Evolutionary conservation across 2,113 vertebrate genomes (phyloP).

Genomic region (Pedionomus torquatus): DNA sequence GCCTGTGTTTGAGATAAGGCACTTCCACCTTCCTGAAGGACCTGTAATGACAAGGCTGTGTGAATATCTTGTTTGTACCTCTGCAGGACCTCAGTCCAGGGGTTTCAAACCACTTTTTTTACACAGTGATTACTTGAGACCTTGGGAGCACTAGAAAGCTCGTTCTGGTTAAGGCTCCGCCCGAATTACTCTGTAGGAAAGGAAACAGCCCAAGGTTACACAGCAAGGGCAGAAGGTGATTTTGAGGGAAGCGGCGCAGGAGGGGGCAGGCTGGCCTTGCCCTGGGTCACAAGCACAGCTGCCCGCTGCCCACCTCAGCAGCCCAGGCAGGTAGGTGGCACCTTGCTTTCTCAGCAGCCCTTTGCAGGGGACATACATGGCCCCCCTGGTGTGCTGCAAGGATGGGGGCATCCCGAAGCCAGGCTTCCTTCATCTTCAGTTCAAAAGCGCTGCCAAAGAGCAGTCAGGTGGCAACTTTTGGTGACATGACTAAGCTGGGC

Average conservation of each 20-base stretch:
- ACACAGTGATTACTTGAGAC: not conserved
- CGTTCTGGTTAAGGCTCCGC: not conserved
- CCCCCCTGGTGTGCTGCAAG: rapidly evolving
- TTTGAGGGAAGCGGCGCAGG: not conserved
- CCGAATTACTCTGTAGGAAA: not conserved
- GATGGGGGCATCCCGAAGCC: not conserved
- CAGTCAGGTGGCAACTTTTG: not conserved
- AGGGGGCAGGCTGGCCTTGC: not conserved
- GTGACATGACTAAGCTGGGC: not conserved
- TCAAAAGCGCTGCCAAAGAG: not conserved
- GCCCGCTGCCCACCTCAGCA: not conserved
- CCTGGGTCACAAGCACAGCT: not conserved
- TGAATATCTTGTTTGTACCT: not conserved
- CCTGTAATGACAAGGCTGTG: not conserved
- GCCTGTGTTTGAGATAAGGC: not conserved
- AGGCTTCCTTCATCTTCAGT: not conserved
- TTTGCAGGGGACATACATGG: rapidly evolving
- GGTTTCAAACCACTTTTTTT: not conserved
- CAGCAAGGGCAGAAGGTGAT: not conserved
- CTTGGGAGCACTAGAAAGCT: not conserved
- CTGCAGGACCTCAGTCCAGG: rapidly evolving
- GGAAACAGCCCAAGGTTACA: not conserved
- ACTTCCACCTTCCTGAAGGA: not conserved
- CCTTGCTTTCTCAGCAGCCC: not conserved
- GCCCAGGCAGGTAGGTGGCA: not conserved